Evolutionary conservation across 2,797 vertebrate species (phyloP), one percentile per base, ranked within the genome.

Genomic region (Furcifer pardalis): DNA sequence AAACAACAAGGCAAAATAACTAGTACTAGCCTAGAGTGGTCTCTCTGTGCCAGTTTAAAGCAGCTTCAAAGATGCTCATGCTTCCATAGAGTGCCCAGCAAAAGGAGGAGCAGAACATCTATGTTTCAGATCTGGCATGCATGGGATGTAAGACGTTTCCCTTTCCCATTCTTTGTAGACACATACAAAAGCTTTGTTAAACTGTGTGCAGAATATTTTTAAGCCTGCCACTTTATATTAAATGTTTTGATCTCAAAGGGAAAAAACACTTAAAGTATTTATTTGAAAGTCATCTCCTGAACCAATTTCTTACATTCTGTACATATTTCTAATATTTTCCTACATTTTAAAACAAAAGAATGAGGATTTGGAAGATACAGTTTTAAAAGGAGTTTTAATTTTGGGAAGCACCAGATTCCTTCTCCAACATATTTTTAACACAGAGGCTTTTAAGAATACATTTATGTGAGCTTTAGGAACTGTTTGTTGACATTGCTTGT

Each of bases 201-300:
- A 21, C 19, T 60, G 19, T 60, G 1, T 21, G 5, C 17, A 60
- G 17, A 27, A 27, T 23, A 63, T 63, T 63, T 27, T 30, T 27
- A 25, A 23, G 13, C 30, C n/a, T 66, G 23, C n/a, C n/a, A n/a
- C n/a, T n/a, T 30, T 25, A 35, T 5, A 10, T 49, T 8, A 9
- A 32, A 23, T 5, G 7, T 8, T n/a, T 30, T 40, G 49, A 23
- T 17, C 27, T 32, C 5, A n/a, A 44, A 44, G 7, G 15, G n/a
- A 32, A 23, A 6, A 21, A 10, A 7, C 7, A 15, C 23, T 25
- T 66, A 17, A 42, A 52, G 37, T 40, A 92, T 95, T 96, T 95
- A 95, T 94, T 95, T 93, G 90, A 94, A 77, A 90, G 93, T 25
- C 81, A 78, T 46, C 91, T 81, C 91, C 1, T 56, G 52, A 56